phyloP scores from a whole-genome alignment of 2,113 vertebrate genomes.

The Tympanuchus pallidicinctus region DNA sequence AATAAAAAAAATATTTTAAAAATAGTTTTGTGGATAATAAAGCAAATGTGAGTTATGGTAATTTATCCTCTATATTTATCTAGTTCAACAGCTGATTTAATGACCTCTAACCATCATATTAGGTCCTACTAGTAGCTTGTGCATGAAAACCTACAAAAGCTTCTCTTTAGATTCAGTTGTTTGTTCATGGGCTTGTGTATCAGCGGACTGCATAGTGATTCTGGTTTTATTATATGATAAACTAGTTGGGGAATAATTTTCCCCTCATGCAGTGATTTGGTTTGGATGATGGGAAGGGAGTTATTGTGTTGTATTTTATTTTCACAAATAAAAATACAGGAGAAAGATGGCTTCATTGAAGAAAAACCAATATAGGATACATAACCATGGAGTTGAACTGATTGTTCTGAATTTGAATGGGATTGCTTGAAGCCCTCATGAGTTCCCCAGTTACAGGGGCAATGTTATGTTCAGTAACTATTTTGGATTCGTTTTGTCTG shows the following conservation, averaged over 20 bases:
- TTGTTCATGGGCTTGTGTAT: neutral
- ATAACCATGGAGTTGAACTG: neutral
- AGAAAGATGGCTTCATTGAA: neutral
- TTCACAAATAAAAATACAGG: neutral
- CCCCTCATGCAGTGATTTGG: neutral
- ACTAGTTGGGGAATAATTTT: neutral
- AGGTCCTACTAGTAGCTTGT: neutral
- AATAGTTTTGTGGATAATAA: neutral
- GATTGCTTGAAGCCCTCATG: neutral
- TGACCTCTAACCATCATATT: neutral
- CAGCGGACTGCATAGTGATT: neutral
- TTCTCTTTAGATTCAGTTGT: neutral
- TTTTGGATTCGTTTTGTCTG: slow-evolving; percentile 8
- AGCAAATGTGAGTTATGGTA: neutral
- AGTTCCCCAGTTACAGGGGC: neutral
- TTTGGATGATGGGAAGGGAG: neutral
- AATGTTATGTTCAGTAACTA: neutral
- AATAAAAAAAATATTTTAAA: neutral
- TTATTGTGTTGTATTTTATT: neutral
- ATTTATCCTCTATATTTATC: neutral
- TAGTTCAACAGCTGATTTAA: neutral
- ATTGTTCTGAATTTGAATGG: neutral
- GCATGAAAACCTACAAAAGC: neutral
- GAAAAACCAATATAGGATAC: neutral
- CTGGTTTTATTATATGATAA: neutral